Evolutionary conservation across 2,797 vertebrate genomes (phyloP), one percentile per base, ranked within the genome.

Genomic region (Schizopygopsis malacanthus): DNA sequence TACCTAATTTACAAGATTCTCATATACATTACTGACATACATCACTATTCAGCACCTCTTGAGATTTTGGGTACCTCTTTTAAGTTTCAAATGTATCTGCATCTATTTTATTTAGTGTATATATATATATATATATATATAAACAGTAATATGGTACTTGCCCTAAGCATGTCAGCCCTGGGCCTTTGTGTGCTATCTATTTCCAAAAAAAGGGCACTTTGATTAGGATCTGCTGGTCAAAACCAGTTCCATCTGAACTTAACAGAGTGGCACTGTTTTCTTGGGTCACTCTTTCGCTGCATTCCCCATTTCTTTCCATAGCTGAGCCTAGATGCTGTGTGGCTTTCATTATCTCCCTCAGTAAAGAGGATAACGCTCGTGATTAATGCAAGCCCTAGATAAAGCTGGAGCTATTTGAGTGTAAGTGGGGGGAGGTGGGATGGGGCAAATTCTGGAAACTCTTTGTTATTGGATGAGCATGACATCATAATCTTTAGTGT

Each of bases 401-500:
- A 92, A 95, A 94, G 94, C 94, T 94, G 93, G 93, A 94, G 93
- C 93, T 91, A 93, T 92, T 91, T 88, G 91, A 92, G 92, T 93
- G 79, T 87, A 75, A 59, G 22, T 50, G 75, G 80, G 80, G 63
- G 67, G 89, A 92, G 92, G 91, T 90, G 92, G 92, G 91, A 92
- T 91, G 91, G 94, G 92, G 90, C 89, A 65, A 88, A 90, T 89
- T 67, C 91, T 90, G 89, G 90, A 92, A 90, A 90, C 91, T 92
- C 92, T 91, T 95, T 95, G 94, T 95, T 93, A 96, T 96, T 95
- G 95, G 95, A 90, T 95, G 92, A 95, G 91, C 92, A 95, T 96
- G 96, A 96, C 95, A 95, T 96, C 96, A 96, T 95, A 92, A 89
- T 91, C 89, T 92, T 95, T 95, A 95, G 93, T 95, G 92, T 76